phyloP scores from a whole-genome alignment of 2,888 invertebrate species.

The Drosophila mimica region DNA sequence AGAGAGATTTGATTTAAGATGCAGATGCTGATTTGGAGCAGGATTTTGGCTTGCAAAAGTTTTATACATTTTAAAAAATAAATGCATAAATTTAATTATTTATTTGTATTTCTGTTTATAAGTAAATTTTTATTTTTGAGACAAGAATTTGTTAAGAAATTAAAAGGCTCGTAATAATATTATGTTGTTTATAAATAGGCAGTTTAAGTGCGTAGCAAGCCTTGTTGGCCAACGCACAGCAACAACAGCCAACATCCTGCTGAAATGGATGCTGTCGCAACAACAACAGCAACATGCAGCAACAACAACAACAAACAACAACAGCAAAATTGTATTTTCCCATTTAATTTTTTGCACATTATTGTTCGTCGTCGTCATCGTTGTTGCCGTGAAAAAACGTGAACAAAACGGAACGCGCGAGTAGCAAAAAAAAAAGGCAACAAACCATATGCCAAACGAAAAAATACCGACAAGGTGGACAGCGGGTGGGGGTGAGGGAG shows the following conservation, averaged over 20 bases:
- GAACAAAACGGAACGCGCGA: conserved; percentile 44
- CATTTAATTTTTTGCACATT: conserved; percentile 52
- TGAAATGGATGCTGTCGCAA: conserved; percentile 22
- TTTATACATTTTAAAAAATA: not conserved
- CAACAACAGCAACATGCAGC: conserved; percentile 10
- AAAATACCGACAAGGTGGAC: not conserved
- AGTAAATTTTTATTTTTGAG: not conserved
- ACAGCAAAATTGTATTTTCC: conserved; percentile 40
- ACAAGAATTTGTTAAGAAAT: not conserved
- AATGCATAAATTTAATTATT: not conserved
- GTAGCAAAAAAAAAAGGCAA: conserved; percentile 25
- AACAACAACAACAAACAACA: conserved; percentile 9
- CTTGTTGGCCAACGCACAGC: conserved; percentile 10
- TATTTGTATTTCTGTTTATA: not conserved
- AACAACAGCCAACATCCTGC: conserved; percentile 36
- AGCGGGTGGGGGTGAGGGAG: too few relatives aligned
- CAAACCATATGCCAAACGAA: conserved; percentile 39
- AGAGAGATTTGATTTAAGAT: not conserved
- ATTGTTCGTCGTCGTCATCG: conserved; percentile 29
- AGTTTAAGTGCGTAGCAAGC: not conserved
- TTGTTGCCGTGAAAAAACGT: conserved; percentile 30
- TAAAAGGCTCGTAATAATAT: not conserved
- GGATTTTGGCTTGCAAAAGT: not conserved
- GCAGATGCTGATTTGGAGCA: not conserved
- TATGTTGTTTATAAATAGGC: not conserved